A percentile compares a stretch with the other conserved stretches of the same genome.
Conservation (phyloP, 2,888 invertebrate species). For the Thereva unica region DNA sequence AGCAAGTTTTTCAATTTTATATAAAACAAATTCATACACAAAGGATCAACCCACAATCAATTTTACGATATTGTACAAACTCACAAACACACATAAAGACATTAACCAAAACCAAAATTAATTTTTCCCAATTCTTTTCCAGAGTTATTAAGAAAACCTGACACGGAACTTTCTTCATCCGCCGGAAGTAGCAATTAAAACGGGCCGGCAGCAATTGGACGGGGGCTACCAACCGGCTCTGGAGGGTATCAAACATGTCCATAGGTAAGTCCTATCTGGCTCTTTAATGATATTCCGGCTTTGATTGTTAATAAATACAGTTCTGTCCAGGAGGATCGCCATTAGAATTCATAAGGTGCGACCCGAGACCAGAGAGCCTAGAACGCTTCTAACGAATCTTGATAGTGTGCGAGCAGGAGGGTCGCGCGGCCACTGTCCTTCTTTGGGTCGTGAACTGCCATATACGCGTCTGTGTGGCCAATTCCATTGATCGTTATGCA, state of each 20-base stretch:
- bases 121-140: constrained; percentile 8
- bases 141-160: constrained; percentile 33
- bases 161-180: constrained; percentile 37
- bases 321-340: not conserved
- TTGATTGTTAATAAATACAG: no score
- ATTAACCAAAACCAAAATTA: not conserved
- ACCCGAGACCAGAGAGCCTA: not conserved
- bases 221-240: constrained; percentile 15
- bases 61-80: not conserved
- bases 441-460: no score
- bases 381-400: no score
- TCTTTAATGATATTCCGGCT: constrained; percentile 18
- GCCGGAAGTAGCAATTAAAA: constrained; percentile 37
- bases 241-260: constrained; percentile 18
- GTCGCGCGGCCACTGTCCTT: no score
- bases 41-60: no score
- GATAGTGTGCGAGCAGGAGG: no score
- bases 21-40: no score
- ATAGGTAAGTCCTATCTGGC: constrained; percentile 28
- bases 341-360: constrained; percentile 19
- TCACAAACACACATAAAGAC: not conserved
- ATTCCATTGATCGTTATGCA: constrained; percentile 8
- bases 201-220: constrained; percentile 16
- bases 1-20: no score
- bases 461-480: no score